Base-by-base conservation (phyloP, 2,888 invertebrate genomes). In the Sipunculus nudus region DNA sequence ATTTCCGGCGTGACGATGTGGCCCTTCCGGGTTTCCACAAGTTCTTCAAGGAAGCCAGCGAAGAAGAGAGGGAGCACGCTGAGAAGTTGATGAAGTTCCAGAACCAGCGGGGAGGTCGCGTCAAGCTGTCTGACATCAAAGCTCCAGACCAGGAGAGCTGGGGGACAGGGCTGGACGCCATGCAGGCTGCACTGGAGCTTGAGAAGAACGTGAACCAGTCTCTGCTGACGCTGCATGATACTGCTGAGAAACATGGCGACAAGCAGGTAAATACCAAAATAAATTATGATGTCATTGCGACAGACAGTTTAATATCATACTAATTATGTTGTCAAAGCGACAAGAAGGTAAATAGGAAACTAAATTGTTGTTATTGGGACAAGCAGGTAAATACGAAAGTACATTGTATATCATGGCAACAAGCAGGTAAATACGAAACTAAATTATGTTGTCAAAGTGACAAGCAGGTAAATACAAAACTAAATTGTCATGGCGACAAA, bases 1-100 rank as follows among this genome's bases (percentile, higher is more conserved):
- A 92, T 82, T 94, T 93, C 80, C 89, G 92, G 75, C 88, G 93
- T 59, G 90, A 91, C 74, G 93, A 94, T 81, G 88, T 94, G 1
- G 92, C 92, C 10, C 85, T 92, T 57, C 72, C 69, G 50, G 86
- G 85, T 32, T 82, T 85, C 58, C 84, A 87, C 72, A 88, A 89
- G 72, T 93, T 89, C 83, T 92, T 92, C 82, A 88, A 89, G 76
- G 87, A 90, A 65, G 86, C 88, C 23, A 90, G 92, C 16, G 88
- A 89, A 65, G 93, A 94, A 77, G 94, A 94, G 79, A 87, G 90
- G 21, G 90, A 88, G 67, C 93, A 94, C 81, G 93, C 92, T 0
- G 88, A 89, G 84, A 89, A 88, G 62, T 61, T 83, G 39, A 86
- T 81, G 81, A 78, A 78, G 56, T 85, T 81, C 67, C 85, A 86